Base-by-base conservation (phyloP, 1,140 invertebrate genomes). In the Bombus cullumanus region DNA sequence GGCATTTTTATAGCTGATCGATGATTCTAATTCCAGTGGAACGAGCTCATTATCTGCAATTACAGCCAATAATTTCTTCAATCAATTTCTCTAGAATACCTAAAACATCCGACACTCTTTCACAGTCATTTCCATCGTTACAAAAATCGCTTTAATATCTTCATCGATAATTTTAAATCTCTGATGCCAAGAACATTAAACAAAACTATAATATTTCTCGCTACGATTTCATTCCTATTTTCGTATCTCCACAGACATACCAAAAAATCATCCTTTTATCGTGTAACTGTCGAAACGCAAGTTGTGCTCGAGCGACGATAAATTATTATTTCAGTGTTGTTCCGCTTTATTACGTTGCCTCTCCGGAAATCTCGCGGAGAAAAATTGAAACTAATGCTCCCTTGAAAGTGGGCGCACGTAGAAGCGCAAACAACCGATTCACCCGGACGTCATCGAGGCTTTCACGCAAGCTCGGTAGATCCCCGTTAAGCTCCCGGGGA, bases 391-490 rank as follows among this genome's bases (percentile, higher is more conserved):
- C 31, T 39, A 62, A 59, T 59, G 68, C 34, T 15, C 22, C n/a
- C 22, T 81, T 10, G n/a, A 74, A 31, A 43, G 37, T n/a, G 13
- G 10, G 2, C 12, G 37, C 41, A 3, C 47, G n/a, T 25, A 31
- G 25, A 37, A 25, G 8, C 31, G n/a, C 37, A 39, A 57, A 59
- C 53, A 13, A 74, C 18, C 53, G 69, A 62, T 74, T 62, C n/a
- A n/a, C 22, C 31, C 22, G 13, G 39, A 9, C 53, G 37, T 31
- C 47, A 53, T 53, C 72, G 22, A 34, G 39, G 81, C 41, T 74
- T 71, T 69, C 71, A 37, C 31, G 81, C 37, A 37, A 76, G 72
- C 72, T 86, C 59, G 15, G 22, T 71, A 86, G 69, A 86, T 86
- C 80, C 80, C 22, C 9, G 80, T 69, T 83, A 86, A 86, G 79